Conservation (phyloP, 1,140 invertebrate species). For the Rhagoletis pomonella region DNA sequence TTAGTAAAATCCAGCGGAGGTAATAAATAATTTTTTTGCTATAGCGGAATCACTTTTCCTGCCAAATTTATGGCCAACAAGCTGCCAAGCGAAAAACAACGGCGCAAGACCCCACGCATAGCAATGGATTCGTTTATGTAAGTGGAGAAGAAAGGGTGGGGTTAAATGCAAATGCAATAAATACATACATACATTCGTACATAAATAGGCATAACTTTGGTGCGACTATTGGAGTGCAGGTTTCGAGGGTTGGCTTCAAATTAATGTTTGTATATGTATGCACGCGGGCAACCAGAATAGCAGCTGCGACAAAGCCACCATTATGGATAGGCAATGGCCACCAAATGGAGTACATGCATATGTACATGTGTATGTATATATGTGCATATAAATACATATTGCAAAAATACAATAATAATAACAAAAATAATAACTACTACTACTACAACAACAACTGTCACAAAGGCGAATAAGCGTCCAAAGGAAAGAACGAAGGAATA, state of each 20-base stretch:
- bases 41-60: too few relatives aligned
- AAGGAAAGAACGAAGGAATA: conserved; percentile 18
- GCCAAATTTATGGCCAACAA: too few relatives aligned
- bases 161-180: background rate
- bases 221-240: background rate
- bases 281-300: background rate
- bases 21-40: too few relatives aligned
- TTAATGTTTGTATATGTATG: background rate
- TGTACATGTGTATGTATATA: too few relatives aligned
- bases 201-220: background rate
- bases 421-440: conserved; percentile 9
- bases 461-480: background rate
- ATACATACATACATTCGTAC: too few relatives aligned
- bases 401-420: conserved; percentile 49
- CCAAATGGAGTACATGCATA: background rate
- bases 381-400: conserved; percentile 3
- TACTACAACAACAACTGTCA: background rate
- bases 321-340: conserved; percentile 24
- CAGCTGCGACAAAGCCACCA: conserved; percentile 34
- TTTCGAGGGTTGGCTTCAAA: background rate
- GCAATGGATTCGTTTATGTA: too few relatives aligned
- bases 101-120: too few relatives aligned
- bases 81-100: too few relatives aligned
- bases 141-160: background rate
- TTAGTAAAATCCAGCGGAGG: too few relatives aligned